These are phyloP conservation scores for Siniperca knerii DNA, from an alignment of 2,113 vertebrate genomes.

Conservation along the genomic window DNA sequence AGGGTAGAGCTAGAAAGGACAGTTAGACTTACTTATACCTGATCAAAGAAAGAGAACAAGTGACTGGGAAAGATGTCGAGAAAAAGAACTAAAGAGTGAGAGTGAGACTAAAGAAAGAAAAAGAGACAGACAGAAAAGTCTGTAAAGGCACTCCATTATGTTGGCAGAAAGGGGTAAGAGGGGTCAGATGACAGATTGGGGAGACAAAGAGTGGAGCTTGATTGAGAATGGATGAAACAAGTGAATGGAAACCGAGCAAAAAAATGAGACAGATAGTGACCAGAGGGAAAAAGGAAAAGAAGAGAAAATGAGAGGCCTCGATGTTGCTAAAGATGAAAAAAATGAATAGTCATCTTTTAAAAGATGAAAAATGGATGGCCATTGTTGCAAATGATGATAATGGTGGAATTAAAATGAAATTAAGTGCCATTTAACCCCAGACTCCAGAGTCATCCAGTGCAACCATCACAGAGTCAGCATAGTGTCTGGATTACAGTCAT, in stretches of 20 bases:
- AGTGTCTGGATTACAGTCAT: constrained; percentile 27
- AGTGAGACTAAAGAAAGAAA: not conserved
- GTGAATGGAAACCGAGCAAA: constrained; percentile 11
- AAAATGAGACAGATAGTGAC: constrained; percentile 27
- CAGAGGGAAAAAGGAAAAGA: not conserved
- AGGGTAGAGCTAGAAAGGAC: not conserved
- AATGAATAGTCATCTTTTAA: constrained; percentile 7
- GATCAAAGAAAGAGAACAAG: not conserved
- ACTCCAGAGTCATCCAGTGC: constrained; percentile 5
- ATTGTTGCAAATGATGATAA: constrained; percentile 11
- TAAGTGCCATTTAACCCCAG: constrained; percentile 4
- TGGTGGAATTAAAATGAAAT: constrained; percentile 35
- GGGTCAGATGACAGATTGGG: constrained; percentile 57
- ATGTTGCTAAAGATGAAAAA: constrained; percentile 25
- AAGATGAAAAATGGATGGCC: constrained; percentile 28
- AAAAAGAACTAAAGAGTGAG: not conserved
- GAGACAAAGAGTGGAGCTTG: constrained; percentile 34
- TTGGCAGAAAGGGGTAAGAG: constrained; percentile 30
- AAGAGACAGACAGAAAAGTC: not conserved
- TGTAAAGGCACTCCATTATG: constrained; percentile 49
- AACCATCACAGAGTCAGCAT: constrained; percentile 12
- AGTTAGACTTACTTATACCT: not conserved
- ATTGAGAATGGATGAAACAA: constrained; percentile 50
- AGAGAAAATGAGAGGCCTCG: constrained; percentile 9
- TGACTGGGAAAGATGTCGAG: not conserved